Evolutionary conservation across 2,888 invertebrate genomes (phyloP).

Genomic region (Philopedon plagiatum): DNA sequence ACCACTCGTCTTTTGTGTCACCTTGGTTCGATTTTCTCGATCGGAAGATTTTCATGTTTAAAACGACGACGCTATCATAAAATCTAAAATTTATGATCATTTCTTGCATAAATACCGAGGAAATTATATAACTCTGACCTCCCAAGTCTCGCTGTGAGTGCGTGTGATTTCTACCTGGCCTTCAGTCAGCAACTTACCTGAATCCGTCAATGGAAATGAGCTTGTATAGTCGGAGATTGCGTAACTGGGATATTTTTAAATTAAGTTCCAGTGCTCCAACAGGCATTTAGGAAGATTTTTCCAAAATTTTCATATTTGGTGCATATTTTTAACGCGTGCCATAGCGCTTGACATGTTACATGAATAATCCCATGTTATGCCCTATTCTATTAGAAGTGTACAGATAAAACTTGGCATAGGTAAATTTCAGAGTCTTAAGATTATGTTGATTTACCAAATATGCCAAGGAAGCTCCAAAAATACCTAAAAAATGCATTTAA

Average conservation of each 20-base stretch:
- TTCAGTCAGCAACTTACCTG: slow-evolving; percentile 50
- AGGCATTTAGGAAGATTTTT: too few species aligned
- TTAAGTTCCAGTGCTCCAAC: too few species aligned
- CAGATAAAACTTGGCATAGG: too few species aligned
- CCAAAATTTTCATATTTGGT: too few species aligned
- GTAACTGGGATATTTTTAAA: not conserved
- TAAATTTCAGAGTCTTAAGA: too few species aligned
- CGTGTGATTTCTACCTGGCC: slow-evolving; percentile 52
- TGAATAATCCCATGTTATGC: too few species aligned
- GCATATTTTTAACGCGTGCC: too few species aligned
- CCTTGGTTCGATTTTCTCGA: slow-evolving; percentile 38
- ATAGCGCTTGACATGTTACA: too few species aligned
- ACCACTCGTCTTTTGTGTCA: slow-evolving; percentile 16
- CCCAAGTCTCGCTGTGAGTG: slow-evolving; percentile 39
- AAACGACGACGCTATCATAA: slow-evolving; percentile 37
- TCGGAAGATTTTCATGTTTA: slow-evolving; percentile 32
- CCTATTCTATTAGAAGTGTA: too few species aligned
- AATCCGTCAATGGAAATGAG: slow-evolving; percentile 32
- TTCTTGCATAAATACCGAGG: slow-evolving; percentile 44
- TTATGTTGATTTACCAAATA: too few species aligned
- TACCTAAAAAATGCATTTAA: too few species aligned
- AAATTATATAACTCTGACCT: slow-evolving; percentile 52
- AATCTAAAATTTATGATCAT: slow-evolving; percentile 43
- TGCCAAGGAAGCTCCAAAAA: too few species aligned
- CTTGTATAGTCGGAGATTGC: not conserved